A percentile compares a stretch with the other conserved stretches of the same genome.
Evolutionary conservation across 1,140 invertebrate species (phyloP).

Genomic region (Daktulosphaira vitifoliae): DNA sequence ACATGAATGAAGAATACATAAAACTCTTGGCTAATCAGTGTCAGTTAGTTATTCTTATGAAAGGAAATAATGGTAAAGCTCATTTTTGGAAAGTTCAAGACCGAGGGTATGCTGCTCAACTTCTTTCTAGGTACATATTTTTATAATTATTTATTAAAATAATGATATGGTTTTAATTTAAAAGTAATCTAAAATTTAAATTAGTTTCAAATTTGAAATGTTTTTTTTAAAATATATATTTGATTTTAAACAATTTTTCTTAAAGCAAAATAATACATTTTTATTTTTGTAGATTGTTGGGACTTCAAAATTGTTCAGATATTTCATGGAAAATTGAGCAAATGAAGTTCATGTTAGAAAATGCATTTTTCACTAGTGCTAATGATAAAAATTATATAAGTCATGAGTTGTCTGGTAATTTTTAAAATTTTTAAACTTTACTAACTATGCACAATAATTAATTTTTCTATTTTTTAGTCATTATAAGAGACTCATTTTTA

Average conservation of each 20-base stretch:
- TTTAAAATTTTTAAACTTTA: too few species aligned
- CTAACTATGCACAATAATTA: too few species aligned
- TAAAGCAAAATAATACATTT: not conserved
- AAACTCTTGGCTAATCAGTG: slow-evolving; percentile 31
- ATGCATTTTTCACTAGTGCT: slow-evolving; percentile 12
- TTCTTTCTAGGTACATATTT: slow-evolving; percentile 25
- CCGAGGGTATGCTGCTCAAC: slow-evolving; percentile 30
- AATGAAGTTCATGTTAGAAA: slow-evolving; percentile 31
- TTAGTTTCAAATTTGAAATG: too few species aligned
- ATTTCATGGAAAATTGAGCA: slow-evolving; percentile 32
- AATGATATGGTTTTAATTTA: too few species aligned
- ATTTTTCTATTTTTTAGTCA: not conserved
- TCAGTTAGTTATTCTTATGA: slow-evolving; percentile 23
- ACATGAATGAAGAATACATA: slow-evolving; percentile 30
- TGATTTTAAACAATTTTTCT: too few species aligned
- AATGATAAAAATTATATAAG: slow-evolving; percentile 25
- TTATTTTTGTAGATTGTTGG: slow-evolving; percentile 8
- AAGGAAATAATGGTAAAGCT: slow-evolving; percentile 7
- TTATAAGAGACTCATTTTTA: slow-evolving; percentile 33
- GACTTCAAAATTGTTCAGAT: slow-evolving; percentile 21
- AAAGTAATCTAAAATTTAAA: too few species aligned
- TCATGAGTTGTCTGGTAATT: slow-evolving; percentile 25
- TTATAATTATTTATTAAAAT: too few species aligned
- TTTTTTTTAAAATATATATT: too few species aligned
- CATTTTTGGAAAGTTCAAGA: slow-evolving; percentile 34